Conservation (phyloP, 2,797 vertebrate species). For the Lutjanus campechanus region DNA sequence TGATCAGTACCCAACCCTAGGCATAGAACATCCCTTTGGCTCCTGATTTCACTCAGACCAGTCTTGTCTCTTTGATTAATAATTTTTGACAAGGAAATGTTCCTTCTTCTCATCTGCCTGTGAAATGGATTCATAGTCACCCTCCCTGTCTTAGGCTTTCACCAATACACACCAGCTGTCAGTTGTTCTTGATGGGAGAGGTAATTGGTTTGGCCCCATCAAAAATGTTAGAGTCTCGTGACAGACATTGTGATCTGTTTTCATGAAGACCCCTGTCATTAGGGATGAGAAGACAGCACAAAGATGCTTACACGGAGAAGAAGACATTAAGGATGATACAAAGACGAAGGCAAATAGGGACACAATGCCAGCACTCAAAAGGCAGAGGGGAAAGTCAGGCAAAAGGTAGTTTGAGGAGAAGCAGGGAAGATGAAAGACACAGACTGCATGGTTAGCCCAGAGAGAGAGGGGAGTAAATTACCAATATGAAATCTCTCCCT, state of each 20-base stretch:
- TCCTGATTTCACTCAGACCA: conserved; percentile 35
- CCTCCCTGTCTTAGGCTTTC: conserved; percentile 45
- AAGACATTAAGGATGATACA: conserved; percentile 36
- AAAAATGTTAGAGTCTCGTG: conserved; percentile 44
- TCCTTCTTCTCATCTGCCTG: conserved; percentile 56
- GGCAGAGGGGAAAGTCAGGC: conserved; percentile 35
- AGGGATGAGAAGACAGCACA: conserved; percentile 39
- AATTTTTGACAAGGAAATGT: conserved; percentile 58
- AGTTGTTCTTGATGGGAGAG: conserved; percentile 54
- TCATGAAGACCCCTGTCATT: conserved; percentile 46
- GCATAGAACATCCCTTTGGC: conserved; percentile 12
- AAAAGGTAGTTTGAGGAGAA: conserved; percentile 54
- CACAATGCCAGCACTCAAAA: conserved; percentile 33
- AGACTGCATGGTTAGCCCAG: conserved; percentile 33
- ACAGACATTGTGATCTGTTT: conserved; percentile 58
- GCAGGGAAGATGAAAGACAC: conserved; percentile 60
- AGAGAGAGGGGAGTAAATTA: conserved; percentile 47
- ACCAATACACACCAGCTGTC: conserved; percentile 55
- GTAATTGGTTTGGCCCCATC: conserved; percentile 67
- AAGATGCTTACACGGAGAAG: conserved; percentile 31
- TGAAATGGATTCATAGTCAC: conserved; percentile 61
- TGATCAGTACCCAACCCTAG: too few relatives aligned
- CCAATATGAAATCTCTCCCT: conserved; percentile 50
- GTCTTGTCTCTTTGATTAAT: conserved; percentile 61
- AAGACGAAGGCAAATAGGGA: conserved; percentile 17